Conservation (phyloP, 92 coral and sea anemone species). For the Micromussa lordhowensis region DNA sequence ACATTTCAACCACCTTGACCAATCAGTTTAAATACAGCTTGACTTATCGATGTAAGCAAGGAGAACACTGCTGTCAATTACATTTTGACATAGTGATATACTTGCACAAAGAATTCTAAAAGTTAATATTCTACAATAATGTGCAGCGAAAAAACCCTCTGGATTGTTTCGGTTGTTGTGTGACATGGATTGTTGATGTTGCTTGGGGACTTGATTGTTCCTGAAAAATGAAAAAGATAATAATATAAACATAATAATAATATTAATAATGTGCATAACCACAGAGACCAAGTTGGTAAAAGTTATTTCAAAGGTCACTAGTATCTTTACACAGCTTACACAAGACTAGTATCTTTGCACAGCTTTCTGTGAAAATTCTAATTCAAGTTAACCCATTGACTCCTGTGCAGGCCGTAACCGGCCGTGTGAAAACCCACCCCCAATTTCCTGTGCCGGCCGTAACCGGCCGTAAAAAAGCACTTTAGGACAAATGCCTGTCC, state of each 20-base stretch:
- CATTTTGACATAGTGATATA: neutral
- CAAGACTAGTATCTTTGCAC: too few relatives aligned
- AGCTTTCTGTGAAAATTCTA: too few relatives aligned
- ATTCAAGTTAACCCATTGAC: too few relatives aligned
- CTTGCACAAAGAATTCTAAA: neutral
- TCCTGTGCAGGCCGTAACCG: too few relatives aligned
- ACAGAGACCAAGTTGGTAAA: neutral
- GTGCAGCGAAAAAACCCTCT: constrained; percentile 67
- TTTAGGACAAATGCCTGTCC: too few relatives aligned
- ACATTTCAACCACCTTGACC: neutral
- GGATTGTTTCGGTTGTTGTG: constrained; percentile 67
- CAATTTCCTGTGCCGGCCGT: too few relatives aligned
- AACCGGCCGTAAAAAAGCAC: too few relatives aligned
- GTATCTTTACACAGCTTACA: too few relatives aligned
- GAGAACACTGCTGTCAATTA: neutral
- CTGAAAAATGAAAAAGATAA: constrained; percentile 42
- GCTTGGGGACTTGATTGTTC: constrained; percentile 88
- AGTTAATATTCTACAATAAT: constrained; percentile 36
- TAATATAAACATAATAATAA: neutral
- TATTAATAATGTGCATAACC: neutral
- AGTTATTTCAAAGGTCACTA: neutral
- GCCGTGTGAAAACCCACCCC: too few relatives aligned
- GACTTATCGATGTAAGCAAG: neutral
- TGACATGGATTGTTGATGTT: constrained; percentile 75
- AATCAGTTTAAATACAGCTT: constrained; percentile 17